Evolutionary conservation across 2,888 invertebrate genomes (phyloP).

Genomic region (Prosapia bicincta): DNA sequence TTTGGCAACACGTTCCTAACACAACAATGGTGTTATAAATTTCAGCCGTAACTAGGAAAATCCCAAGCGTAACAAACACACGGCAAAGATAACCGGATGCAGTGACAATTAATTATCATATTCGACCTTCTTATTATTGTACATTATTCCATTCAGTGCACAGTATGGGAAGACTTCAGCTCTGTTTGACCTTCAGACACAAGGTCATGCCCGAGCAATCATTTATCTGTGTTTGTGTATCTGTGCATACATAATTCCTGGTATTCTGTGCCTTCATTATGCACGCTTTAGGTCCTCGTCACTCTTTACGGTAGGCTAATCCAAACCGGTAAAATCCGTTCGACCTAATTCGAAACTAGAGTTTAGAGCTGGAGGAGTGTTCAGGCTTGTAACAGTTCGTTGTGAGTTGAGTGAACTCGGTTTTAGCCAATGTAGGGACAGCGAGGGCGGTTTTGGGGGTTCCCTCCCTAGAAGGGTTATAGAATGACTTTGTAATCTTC

Average conservation of each 20-base stretch:
- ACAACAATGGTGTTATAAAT: neutral
- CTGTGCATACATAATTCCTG: neutral
- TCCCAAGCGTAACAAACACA: neutral
- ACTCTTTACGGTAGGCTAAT: too few species aligned
- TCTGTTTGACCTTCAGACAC: neutral
- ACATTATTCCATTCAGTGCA: neutral
- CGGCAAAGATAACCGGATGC: neutral
- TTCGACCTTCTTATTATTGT: neutral
- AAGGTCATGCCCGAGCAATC: neutral
- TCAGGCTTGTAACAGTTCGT: too few species aligned
- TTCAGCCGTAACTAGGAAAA: neutral
- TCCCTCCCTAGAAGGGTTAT: too few species aligned
- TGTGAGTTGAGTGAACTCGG: too few species aligned
- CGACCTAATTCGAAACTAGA: too few species aligned
- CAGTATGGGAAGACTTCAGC: neutral
- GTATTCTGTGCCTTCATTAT: too few species aligned
- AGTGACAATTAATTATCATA: neutral
- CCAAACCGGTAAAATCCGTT: too few species aligned
- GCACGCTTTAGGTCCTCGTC: too few species aligned
- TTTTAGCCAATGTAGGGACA: too few species aligned
- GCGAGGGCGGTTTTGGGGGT: too few species aligned
- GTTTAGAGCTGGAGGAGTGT: too few species aligned
- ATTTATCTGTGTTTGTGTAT: neutral
- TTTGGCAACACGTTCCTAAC: neutral
- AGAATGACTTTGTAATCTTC: too few species aligned